A percentile compares a stretch with the other conserved stretches of the same genome.
Conservation (phyloP, 2,113 vertebrate species). For the Pelecanus crispus region DNA sequence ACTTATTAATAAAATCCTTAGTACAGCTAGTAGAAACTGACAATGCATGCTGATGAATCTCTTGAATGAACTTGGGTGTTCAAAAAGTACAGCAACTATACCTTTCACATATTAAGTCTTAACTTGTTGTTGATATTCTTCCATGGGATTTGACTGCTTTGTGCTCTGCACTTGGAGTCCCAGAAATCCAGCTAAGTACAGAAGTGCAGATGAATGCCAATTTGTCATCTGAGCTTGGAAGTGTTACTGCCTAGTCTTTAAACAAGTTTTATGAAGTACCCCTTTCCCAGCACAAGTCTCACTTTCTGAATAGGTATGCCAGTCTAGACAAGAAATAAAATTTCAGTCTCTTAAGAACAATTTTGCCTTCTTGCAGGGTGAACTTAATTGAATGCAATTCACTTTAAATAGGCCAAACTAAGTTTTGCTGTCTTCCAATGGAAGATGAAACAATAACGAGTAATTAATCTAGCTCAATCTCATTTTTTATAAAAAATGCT, state of each 20-base stretch:
- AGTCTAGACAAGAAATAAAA: background rate
- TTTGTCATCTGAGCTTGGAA: background rate
- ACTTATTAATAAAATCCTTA: background rate
- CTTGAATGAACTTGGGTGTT: background rate
- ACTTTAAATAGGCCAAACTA: background rate
- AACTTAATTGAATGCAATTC: background rate
- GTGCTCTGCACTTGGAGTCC: background rate
- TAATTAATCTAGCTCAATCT: background rate
- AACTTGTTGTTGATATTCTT: background rate
- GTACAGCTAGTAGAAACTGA: background rate
- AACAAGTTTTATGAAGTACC: background rate
- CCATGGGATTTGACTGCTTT: background rate
- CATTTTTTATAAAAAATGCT: background rate
- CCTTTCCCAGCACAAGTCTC: background rate
- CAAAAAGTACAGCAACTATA: background rate
- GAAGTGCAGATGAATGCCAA: background rate
- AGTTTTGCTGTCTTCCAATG: background rate
- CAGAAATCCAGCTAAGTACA: background rate
- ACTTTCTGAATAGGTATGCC: background rate
- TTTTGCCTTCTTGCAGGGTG: background rate
- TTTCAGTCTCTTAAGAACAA: background rate
- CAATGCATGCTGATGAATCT: background rate
- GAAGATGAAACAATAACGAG: background rate
- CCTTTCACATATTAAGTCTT: background rate
- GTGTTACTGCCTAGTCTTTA: background rate